Base-by-base conservation (phyloP, 2,113 vertebrate species). In the Sebastes fasciatus region DNA sequence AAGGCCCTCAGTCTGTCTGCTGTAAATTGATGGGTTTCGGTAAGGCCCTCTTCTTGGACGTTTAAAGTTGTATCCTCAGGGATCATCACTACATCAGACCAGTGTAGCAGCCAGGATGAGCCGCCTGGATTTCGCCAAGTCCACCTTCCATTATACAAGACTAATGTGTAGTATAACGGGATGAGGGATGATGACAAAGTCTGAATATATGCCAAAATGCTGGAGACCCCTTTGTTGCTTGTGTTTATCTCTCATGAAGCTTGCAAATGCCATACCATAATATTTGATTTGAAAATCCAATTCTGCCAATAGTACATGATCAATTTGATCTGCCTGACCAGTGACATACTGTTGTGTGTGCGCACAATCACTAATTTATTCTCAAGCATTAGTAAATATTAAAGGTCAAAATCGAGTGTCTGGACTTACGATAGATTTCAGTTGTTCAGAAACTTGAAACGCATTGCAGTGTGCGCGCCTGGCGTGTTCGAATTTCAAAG, bases 101-200 rank as follows among this genome's bases (percentile, higher is more conserved):
- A 86, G 84, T 87, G 71, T 94, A 90, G 93, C 86, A 79, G 74
- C 82, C 74, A 72, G 69, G 74, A 87, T 68, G 84, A 73, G 73
- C 75, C 67, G 0, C 58, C 80, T 89, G 90, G 90, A 91, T 66
- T 58, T 83, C 81, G 1, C 62, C 75, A 54, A 79, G 58, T 79
- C 63, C 21, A 34, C 12, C 86, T 74, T 82, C 85, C 42, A 77
- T 89, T 84, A 67, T 76, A 74, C 83, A 72, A 60, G 60, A 69
- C 55, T 49, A 64, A 77, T 68, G 71, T 74, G 57, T 80, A 71
- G 61, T 67, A 45, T 77, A 69, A 45, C 49, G 43, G 17, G 60
- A 10, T 62, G 57, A 64, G 68, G 62, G 74, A 34, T 34, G 34
- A 34, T 34, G 34, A 49, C 45, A 1, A 42, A 68, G 54, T 63